Base-by-base conservation (phyloP, 2,888 invertebrate species). In the Pollenia amentaria region DNA sequence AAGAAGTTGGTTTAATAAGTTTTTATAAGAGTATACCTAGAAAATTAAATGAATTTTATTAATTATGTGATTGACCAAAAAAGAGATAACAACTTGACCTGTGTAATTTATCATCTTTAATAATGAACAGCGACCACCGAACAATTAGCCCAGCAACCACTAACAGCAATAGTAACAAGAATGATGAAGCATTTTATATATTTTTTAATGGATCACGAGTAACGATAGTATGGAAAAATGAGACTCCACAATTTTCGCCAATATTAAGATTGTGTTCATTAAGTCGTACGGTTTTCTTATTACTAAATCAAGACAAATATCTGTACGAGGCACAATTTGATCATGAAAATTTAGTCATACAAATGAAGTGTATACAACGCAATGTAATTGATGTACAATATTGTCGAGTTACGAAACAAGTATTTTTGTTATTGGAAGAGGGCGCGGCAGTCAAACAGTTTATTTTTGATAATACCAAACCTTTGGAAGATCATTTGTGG, bases 341-440 rank as follows among this genome's bases (percentile, higher is more conserved):
- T 51, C 48, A 65, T 72, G 77, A 73, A 55, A 81, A 73, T 11
- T 78, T 70, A 73, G 67, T 53, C 18, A 46, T 92, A 65, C 88
- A 89, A 10, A 51, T 92, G 29, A 82, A 86, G n/a, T 81, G 90
- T 0, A 64, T 90, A 40, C 89, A 90, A 14, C 87, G 88, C 0
- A 89, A 90, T 29, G 88, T 92, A 10, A 75, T 88, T 2, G 92
- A 92, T 84, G 89, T 92, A 64, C 91, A 90, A 79, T 91, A 88
- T 62, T 92, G 92, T 77, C 88, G 85, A 0, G 89, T 88, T 46
- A 87, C 88, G 14, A 87, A 83, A 11, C 88, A 89, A 18, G 82
- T 92, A 1, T 92, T 90, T 73, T 82, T 92, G 48, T 91, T 92
- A 3, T 88, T 88, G 0, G 73, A 83, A 53, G 64, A 89, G 85